Conservation (phyloP, 2,113 vertebrate genomes). For the Ahaetulla prasina region DNA sequence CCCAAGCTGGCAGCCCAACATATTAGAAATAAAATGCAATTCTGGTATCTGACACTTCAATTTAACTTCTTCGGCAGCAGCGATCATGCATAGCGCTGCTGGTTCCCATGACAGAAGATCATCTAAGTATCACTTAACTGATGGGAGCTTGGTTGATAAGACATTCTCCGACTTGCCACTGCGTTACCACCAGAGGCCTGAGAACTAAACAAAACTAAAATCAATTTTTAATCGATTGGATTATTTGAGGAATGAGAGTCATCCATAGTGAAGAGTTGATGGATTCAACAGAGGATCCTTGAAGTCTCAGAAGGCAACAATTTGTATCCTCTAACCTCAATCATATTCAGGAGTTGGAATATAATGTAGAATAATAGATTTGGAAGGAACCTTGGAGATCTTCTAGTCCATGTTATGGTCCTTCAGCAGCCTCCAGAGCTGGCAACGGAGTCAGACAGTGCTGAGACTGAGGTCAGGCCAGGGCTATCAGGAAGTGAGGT, state of each 20-base stretch:
- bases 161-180: slow-evolving; percentile 60
- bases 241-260: slow-evolving; percentile 64
- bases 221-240: slow-evolving; percentile 78
- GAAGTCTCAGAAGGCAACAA: slow-evolving; percentile 53
- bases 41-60: slow-evolving; percentile 75
- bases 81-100: slow-evolving; percentile 70
- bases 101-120: slow-evolving; percentile 72
- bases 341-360: slow-evolving; percentile 15
- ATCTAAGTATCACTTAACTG: slow-evolving; percentile 77
- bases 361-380: background rate
- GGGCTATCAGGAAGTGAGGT: too few species aligned
- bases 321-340: slow-evolving; percentile 21
- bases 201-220: slow-evolving; percentile 49
- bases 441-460: too few species aligned
- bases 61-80: slow-evolving; percentile 73
- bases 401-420: too few species aligned
- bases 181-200: slow-evolving; percentile 64
- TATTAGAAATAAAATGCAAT: slow-evolving; percentile 80
- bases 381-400: background rate
- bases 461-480: too few species aligned
- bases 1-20: slow-evolving; percentile 70
- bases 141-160: slow-evolving; percentile 63
- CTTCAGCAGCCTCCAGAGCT: too few species aligned
- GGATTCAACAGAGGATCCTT: slow-evolving; percentile 51
- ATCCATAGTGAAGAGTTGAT: slow-evolving; percentile 45